A percentile compares a stretch with the other conserved stretches of the same genome.
These are phyloP conservation scores for Xyrauchen texanus DNA, from an alignment of 2,113 vertebrate species.

Conservation along the genomic window DNA sequence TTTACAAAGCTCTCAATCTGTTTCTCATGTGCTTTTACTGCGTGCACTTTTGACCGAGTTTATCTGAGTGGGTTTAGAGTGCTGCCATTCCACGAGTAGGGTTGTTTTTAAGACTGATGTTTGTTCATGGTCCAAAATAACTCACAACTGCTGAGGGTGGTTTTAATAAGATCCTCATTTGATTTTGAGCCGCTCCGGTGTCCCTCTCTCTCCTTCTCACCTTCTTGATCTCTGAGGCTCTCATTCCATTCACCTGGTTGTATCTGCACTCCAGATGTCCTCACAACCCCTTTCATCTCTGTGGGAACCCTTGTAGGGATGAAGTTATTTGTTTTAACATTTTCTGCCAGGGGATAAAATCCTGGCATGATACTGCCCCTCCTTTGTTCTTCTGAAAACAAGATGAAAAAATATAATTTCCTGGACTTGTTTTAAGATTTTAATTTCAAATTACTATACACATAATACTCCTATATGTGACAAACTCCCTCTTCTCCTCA, in stretches of 20 bases:
- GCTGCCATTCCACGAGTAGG: conserved; percentile 29
- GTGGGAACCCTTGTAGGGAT: conserved; percentile 46
- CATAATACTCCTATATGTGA: too few relatives aligned
- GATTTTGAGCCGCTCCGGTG: conserved; percentile 29
- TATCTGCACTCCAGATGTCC: conserved; percentile 57
- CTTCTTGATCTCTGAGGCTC: conserved; percentile 36
- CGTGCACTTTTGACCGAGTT: conserved; percentile 51
- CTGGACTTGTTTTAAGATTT: conserved; percentile 15
- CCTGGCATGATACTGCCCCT: conserved; percentile 20
- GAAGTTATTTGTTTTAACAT: conserved; percentile 56
- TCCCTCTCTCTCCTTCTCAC: conserved; percentile 16
- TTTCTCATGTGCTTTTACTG: conserved; percentile 27
- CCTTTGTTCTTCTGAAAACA: conserved; percentile 38
- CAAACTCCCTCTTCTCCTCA: too few relatives aligned
- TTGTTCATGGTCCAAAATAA: conserved; percentile 51
- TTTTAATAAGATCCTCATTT: conserved; percentile 53
- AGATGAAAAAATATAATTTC: conserved; percentile 34
- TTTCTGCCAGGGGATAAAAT: conserved; percentile 36
- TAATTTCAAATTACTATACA: too few relatives aligned
- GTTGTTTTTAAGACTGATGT: conserved; percentile 33
- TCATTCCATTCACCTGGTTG: conserved; percentile 51
- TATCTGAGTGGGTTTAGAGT: conserved; percentile 35
- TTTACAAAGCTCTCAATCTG: conserved; percentile 33
- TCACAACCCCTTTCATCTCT: conserved; percentile 53
- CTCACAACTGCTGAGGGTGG: conserved; percentile 33